Conservation (phyloP, 2,113 vertebrate species). For the Ondatra zibethicus region DNA sequence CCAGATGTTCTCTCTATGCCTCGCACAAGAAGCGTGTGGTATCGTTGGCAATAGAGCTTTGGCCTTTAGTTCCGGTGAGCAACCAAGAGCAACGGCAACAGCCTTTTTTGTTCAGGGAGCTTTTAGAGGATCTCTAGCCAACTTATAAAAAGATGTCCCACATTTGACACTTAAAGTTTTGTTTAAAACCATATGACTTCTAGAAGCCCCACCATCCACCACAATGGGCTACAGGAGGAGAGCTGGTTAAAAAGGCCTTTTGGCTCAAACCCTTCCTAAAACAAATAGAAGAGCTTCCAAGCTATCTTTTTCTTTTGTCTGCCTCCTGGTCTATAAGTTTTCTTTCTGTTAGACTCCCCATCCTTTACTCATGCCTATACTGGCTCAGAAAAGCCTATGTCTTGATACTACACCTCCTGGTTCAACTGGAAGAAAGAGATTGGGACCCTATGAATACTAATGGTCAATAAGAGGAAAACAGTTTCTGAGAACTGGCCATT, state of each 20-base stretch:
- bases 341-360: neutral
- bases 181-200: neutral
- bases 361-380: neutral
- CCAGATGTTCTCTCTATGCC: neutral
- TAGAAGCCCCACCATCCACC: neutral
- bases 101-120: neutral
- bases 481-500: constrained; percentile 62
- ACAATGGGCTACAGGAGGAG: neutral
- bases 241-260: neutral
- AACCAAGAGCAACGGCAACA: no score
- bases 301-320: neutral
- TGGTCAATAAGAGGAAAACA: constrained; percentile 40
- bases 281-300: neutral
- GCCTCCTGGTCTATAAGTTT: neutral
- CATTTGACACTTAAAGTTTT: neutral
- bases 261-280: neutral
- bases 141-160: neutral
- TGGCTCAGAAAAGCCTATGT: constrained; percentile 10
- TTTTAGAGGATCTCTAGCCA: neutral
- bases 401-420: neutral
- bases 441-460: constrained; percentile 58
- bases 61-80: neutral
- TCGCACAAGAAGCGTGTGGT: neutral
- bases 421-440: neutral
- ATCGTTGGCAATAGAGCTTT: neutral